phyloP scores from a whole-genome alignment of 2,888 invertebrate genomes.

The Drosophila emarginata region DNA sequence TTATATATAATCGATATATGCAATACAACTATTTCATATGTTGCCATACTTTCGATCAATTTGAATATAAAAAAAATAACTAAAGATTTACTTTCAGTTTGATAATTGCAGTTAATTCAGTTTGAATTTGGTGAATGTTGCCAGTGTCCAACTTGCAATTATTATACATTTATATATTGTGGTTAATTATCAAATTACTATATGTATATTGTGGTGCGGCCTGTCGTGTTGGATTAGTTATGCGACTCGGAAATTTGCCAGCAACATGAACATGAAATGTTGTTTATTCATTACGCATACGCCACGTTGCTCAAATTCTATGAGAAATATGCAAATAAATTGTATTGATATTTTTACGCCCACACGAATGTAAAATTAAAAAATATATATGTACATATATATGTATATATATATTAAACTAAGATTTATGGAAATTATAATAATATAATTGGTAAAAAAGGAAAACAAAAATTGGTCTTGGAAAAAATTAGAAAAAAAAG shows the following conservation, averaged over 20 bases:
- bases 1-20: no score
- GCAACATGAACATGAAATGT: conserved; percentile 60
- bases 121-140: conserved; percentile 5
- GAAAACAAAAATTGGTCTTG: no score
- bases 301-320: conserved; percentile 31
- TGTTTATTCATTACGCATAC: conserved; percentile 61
- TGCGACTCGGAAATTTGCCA: conserved; percentile 24
- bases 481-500: no score
- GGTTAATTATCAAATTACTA: conserved; percentile 4
- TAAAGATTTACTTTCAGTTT: neutral
- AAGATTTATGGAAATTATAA: no score
- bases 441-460: no score
- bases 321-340: conserved; percentile 1
- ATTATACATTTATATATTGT: conserved; percentile 5
- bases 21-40: no score
- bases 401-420: neutral
- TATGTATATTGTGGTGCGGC: conserved; percentile 8
- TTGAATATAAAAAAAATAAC: neutral
- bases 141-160: neutral
- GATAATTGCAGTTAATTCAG: conserved; percentile 1
- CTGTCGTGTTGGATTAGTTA: conserved; percentile 4
- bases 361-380: neutral
- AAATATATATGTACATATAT: neutral
- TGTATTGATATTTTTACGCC: neutral
- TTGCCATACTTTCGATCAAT: neutral